phyloP scores from a whole-genome alignment of 1,140 invertebrate species.

The Drosophila paulistorum region DNA sequence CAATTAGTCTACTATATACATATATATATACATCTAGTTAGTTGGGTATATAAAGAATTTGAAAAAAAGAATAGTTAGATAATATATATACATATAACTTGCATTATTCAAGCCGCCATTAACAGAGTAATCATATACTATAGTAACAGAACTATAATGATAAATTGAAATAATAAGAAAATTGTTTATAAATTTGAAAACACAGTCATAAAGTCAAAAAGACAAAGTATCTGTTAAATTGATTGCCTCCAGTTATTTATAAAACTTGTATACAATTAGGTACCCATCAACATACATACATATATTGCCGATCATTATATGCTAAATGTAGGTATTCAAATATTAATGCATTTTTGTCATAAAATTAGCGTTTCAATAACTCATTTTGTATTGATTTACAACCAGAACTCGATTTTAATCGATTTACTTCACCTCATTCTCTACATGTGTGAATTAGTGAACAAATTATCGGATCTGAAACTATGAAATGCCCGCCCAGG shows the following conservation, averaged over 20 bases:
- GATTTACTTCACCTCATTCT: background rate
- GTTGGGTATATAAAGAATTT: background rate
- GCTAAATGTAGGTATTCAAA: no score
- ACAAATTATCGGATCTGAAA: background rate
- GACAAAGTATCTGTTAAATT: background rate
- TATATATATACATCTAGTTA: conserved; percentile 5
- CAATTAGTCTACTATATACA: conserved; percentile 47
- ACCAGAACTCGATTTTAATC: background rate
- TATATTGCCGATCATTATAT: no score
- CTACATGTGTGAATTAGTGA: background rate
- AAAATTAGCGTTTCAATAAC: no score
- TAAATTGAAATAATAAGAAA: conserved; percentile 37
- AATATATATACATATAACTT: background rate
- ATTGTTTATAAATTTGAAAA: conserved; percentile 6
- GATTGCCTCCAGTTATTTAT: background rate
- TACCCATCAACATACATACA: no score
- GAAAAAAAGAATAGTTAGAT: background rate
- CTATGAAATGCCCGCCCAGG: no score
- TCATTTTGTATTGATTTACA: no score
- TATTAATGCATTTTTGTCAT: no score
- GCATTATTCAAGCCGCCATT: background rate
- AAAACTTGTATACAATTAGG: background rate
- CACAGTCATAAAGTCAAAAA: background rate
- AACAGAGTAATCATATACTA: conserved; percentile 6
- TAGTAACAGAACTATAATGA: background rate